Conservation (phyloP, 1,140 invertebrate species). For the Drosophila cardini region DNA sequence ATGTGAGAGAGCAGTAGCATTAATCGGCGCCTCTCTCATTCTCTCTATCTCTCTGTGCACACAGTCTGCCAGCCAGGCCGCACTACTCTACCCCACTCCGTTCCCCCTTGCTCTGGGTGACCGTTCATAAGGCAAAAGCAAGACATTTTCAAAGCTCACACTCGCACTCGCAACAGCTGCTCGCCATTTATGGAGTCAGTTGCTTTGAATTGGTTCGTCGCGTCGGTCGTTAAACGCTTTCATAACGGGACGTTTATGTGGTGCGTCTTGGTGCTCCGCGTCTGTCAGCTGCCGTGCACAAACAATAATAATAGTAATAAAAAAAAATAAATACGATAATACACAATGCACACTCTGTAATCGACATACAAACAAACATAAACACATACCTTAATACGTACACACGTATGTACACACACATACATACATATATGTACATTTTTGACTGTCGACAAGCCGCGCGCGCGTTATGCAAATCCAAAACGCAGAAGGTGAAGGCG, state of each 20-base stretch:
- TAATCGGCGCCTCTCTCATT: not conserved
- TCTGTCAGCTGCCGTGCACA: slow-evolving; percentile 22
- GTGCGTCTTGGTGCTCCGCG: slow-evolving; percentile 14
- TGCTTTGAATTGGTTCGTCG: slow-evolving; percentile 66
- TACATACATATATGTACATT: not conserved
- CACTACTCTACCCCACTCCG: not conserved
- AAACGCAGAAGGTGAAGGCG: slow-evolving; percentile 39
- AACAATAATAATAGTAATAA: slow-evolving; percentile 30
- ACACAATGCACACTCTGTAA: slow-evolving; percentile 26
- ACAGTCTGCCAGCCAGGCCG: not conserved
- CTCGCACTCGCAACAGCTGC: slow-evolving; percentile 66
- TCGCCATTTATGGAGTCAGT: slow-evolving; percentile 78
- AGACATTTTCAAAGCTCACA: slow-evolving; percentile 48
- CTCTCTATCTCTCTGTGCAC: slow-evolving; percentile 3
- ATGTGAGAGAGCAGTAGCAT: slow-evolving; percentile 28
- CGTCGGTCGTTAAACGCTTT: slow-evolving; percentile 57
- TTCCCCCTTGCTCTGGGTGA: slow-evolving; percentile 5
- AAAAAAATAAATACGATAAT: slow-evolving; percentile 38
- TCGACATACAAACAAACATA: slow-evolving; percentile 4
- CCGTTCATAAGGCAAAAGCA: slow-evolving; percentile 13
- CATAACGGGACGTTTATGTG: slow-evolving; percentile 22
- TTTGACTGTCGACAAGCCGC: slow-evolving; percentile 32
- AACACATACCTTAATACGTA: too few relatives aligned
- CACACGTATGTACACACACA: not conserved
- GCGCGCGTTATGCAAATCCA: slow-evolving; percentile 48